These are phyloP conservation scores for Cyphomyrus discorhynchus DNA, from an alignment of 2,113 vertebrate genomes.

Conservation along the genomic window DNA sequence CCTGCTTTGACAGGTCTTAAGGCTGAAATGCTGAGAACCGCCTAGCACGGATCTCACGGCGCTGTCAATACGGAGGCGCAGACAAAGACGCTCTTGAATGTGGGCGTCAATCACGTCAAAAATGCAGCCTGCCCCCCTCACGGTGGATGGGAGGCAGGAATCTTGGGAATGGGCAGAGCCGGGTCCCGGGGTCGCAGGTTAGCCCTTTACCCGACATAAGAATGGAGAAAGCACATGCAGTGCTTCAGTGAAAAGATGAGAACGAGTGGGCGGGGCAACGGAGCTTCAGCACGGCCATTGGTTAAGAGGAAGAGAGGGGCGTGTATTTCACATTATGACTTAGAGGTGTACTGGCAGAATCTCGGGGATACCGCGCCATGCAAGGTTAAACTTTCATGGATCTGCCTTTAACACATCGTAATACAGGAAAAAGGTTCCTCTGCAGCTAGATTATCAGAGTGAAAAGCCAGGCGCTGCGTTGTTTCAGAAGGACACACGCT, in stretches of 20 bases:
- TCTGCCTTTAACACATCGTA: not conserved
- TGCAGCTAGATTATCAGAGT: not conserved
- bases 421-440: not conserved
- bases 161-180: not conserved
- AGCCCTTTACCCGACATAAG: not conserved
- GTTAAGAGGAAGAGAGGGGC: not conserved
- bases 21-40: not conserved
- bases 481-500: not conserved
- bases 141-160: not conserved
- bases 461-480: not conserved
- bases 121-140: not conserved
- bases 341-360: not conserved
- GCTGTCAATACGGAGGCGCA: not conserved
- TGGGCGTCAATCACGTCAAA: not conserved
- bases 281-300: not conserved
- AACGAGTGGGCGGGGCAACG: not conserved
- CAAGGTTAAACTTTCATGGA: not conserved
- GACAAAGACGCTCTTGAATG: not conserved
- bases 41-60: not conserved
- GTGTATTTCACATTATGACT: not conserved
- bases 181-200: constrained; percentile 17
- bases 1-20: not conserved
- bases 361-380: not conserved
- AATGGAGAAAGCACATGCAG: not conserved
- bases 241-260: not conserved